Base-by-base conservation (phyloP, 2,113 vertebrate genomes). In the Terrapene triunguis region DNA sequence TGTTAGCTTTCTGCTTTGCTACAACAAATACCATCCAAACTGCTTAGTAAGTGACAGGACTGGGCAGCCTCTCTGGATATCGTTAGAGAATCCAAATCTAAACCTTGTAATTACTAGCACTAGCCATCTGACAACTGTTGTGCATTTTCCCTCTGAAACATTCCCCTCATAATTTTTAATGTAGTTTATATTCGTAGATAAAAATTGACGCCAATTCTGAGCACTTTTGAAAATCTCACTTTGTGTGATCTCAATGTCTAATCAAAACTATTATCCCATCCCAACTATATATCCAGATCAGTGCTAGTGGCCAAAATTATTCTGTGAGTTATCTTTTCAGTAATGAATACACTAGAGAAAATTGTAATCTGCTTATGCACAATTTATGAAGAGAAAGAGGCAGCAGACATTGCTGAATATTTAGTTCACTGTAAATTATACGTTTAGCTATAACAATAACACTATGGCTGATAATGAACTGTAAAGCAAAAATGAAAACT, bases 351-450 rank as follows among this genome's bases (percentile, higher is more conserved):
- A 2, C 16, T 47, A 86, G 88, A 84, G 35, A 92, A 84, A 89
- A 6, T 1, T 85, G 22, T 6, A 84, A 42, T 81, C 79, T 87
- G 13, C 35, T 27, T 32, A 76, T 13, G 48, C 50, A 57, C n/a
- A 81, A 50, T 32, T 24, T 76, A 38, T 82, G 42, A 22, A n/a
- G 81, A 87, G 22, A 57, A 42, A 79, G 89, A 84, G 78, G 69
- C 35, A 88, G 42, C 11, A 74, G 51, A 74, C 53, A 85, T 87
- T 89, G 11, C 27, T 24, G 51, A 55, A 89, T 69, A 16, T 72
- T 93, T 88, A 80, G 57, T 80, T 96, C 51, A 82, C 55, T 57
- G 79, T 72, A 91, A 94, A 86, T 82, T 82, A 8, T 29, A 59
- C 10, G 27, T 80, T 92, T 87, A 74, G 25, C 19, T 72, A 38